Conservation (phyloP, 2,888 invertebrate genomes). For the Cecidostiba fungosa region DNA sequence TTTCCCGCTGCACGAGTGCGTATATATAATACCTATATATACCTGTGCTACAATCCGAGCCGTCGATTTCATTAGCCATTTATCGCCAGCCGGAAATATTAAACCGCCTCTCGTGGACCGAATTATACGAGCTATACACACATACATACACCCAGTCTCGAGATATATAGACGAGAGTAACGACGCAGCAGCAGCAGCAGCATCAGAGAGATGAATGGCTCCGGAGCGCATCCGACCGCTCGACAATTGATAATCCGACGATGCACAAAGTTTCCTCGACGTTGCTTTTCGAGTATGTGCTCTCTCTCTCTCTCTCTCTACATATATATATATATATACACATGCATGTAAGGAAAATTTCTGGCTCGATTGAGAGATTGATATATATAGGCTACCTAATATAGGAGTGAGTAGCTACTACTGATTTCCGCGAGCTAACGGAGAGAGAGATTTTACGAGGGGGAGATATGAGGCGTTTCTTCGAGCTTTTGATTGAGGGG, state of each 20-base stretch:
- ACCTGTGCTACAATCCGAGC: not conserved
- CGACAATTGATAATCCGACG: conserved; percentile 54
- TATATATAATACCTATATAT: not conserved
- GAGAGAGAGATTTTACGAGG: conserved; percentile 8
- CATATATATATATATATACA: not conserved
- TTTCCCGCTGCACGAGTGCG: not conserved
- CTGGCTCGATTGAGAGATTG: conserved; percentile 32
- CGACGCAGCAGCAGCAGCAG: not conserved
- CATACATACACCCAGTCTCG: not conserved
- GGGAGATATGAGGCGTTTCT: conserved; percentile 7
- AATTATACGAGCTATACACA: conserved; percentile 32
- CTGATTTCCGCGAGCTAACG: not conserved
- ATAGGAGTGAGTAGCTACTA: not conserved
- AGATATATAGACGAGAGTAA: not conserved
- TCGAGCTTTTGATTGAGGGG: not conserved
- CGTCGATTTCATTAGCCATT: conserved; percentile 37
- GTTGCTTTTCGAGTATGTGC: not conserved
- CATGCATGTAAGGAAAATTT: conserved; percentile 23
- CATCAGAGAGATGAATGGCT: conserved; percentile 47
- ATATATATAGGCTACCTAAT: not conserved
- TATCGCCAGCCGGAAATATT: conserved; percentile 44
- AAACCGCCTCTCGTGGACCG: conserved; percentile 34
- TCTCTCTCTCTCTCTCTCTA: too few relatives aligned
- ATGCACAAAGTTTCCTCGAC: conserved; percentile 18
- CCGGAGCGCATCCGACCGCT: conserved; percentile 15